Percentiles rank a stretch among this genome's conserved stretches.
phyloP scores from a whole-genome alignment of 2,113 vertebrate species.

The Neomonachus schauinslandi region DNA sequence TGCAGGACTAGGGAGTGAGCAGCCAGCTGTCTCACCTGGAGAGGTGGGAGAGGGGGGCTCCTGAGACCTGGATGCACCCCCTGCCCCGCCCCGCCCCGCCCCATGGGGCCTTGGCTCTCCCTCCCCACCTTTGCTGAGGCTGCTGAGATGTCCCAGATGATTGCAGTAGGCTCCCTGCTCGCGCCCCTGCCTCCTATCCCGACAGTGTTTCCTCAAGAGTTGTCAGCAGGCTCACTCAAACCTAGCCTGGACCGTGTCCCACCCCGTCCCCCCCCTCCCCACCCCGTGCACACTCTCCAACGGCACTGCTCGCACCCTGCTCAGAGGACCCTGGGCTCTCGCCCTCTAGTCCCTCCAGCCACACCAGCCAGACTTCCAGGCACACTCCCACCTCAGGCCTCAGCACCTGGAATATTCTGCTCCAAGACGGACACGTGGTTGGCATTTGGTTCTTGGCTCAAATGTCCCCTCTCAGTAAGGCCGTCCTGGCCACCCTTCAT shows the following conservation, averaged over 20 bases:
- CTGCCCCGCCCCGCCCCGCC: not conserved
- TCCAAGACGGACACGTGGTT: not conserved
- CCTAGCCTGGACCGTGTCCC: not conserved
- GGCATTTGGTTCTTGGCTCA: not conserved
- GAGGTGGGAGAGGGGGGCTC: not conserved
- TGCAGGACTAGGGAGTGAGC: not conserved
- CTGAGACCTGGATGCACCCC: not conserved
- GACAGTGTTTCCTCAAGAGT: not conserved
- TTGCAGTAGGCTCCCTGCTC: not conserved
- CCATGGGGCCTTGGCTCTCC: not conserved
- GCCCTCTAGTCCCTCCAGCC: not conserved
- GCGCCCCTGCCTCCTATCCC: not conserved
- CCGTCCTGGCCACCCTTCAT: not conserved
- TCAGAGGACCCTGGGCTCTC: not conserved
- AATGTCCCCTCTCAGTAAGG: not conserved
- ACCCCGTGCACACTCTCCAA: fast-evolving
- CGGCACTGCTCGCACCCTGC: fast-evolving
- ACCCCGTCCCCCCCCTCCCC: no score
- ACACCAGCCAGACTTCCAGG: not conserved
- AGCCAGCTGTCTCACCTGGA: slow-evolving; percentile 63
- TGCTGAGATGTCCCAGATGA: not conserved
- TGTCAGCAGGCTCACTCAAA: not conserved
- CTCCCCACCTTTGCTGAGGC: not conserved
- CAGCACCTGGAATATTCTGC: not conserved
- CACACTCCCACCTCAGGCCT: not conserved